These are phyloP conservation scores for Nothobranchius furzeri DNA, from an alignment of 2,113 vertebrate genomes.

Conservation along the genomic window DNA sequence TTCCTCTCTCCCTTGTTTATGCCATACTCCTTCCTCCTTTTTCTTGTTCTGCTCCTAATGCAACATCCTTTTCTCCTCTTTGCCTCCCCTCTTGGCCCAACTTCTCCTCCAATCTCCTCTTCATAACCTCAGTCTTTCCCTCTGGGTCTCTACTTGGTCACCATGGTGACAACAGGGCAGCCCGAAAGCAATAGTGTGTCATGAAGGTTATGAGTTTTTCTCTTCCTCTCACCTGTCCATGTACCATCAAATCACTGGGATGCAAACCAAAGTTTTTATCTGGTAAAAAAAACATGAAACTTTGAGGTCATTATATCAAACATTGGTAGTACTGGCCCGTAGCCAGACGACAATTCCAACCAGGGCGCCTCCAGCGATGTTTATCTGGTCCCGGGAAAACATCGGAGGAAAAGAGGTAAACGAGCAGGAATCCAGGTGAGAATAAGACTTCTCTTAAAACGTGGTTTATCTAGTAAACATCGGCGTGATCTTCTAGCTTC, in stretches of 20 bases:
- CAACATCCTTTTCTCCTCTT: not conserved
- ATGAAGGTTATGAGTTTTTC: constrained; percentile 77
- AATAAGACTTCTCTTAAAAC: no score
- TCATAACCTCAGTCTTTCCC: constrained; percentile 64
- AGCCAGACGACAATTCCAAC: no score
- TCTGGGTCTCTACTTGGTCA: constrained; percentile 69
- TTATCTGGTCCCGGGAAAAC: no score
- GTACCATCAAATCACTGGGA: constrained; percentile 13
- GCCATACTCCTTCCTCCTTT: constrained; percentile 33
- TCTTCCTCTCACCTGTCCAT: constrained; percentile 30
- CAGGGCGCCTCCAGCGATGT: no score
- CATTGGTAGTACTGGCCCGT: not conserved
- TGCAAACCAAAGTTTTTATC: not conserved
- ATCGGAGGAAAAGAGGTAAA: no score
- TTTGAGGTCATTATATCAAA: constrained; percentile 44
- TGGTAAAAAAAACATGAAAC: not conserved
- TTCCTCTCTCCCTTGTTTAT: constrained; percentile 27
- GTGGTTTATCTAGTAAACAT: no score
- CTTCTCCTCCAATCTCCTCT: constrained; percentile 40
- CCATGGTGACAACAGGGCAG: constrained; percentile 73
- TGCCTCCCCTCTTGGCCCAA: not conserved
- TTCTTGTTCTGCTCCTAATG: constrained; percentile 11
- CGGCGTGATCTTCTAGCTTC: no score
- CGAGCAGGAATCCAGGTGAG: no score
- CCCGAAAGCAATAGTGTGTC: constrained; percentile 53